Evolutionary conservation across 1,140 invertebrate species (phyloP), one percentile per base, ranked within the genome.

Genomic region (Hermatobates lingyangjiaoensis): DNA sequence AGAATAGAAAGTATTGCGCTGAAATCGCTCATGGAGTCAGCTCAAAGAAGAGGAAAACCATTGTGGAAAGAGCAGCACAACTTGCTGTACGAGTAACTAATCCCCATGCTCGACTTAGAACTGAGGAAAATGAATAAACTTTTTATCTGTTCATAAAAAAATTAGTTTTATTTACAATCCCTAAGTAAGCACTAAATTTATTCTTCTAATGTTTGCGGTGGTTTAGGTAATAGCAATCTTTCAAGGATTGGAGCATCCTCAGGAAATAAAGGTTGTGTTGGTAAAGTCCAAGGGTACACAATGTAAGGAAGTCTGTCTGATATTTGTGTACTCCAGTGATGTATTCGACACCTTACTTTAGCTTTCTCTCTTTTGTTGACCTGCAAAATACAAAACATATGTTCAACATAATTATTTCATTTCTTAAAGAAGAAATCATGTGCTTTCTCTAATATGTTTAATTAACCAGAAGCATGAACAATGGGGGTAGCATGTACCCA

Each of bases 11-110:
- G 60, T 98, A 85, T 70, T 94, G 91, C 63, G 96, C 86, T 40
- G 96, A 98, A 72, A 96, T 99, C 60, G 91, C 90, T 2, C 92
- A 96, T 64, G 87, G 77, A 26, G 93, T 98, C 1, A 95, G 90
- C 44, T 89, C 91, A 28, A 94, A 92, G 69, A 98, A 96, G 64
- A 77, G 96, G 38, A 95, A 95, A 72, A 69, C 74, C 1, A 97
- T 99, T 58, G 90, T 98, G 28, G 91, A 97, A 69, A 75, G 95
- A 59, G 95, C 95, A 4, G 87, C 93, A 65, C 92, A 98, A 66
- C 72, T 98, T 50, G 83, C 86, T 34, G 92, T 98, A 63, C 79
- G 90, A 58, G 78, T 98, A 14, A 98, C 93, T 30, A 99, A 99
- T 71, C 83, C 85, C 44, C 84, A 91, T 65, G 92, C 94, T 60